Evolutionary conservation across 1,140 invertebrate genomes (phyloP), one percentile per base, ranked within the genome.

Genomic region (Aphaenogaster floridana): DNA sequence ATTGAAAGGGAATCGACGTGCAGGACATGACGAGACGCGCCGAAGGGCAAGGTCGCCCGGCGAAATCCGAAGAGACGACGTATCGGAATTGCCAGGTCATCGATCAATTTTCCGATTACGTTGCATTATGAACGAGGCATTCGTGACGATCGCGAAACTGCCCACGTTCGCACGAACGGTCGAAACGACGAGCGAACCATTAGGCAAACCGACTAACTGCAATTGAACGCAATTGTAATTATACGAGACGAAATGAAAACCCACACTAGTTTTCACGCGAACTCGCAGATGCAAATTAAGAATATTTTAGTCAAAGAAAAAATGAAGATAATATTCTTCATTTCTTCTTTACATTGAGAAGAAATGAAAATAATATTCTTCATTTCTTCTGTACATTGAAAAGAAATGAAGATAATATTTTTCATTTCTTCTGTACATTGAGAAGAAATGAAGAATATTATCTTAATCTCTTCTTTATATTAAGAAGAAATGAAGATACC

Each of bases 21-120:
- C 2, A 17, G 8, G 15, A 36, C 50, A 21, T 45, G 34, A 42
- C 7, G 34, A 3, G 48, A 84, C n/a, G 28, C 5, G 11, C 2
- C 69, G 13, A 76, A 76, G 69, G 80, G 13, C 80, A 84, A 84
- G 80, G 80, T 84, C 80, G 28, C 13, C 42, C 42, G 13, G n/a
- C n/a, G 39, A 72, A 83, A 83, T 83, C 39, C n/a, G 8, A 13
- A 2, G 7, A 48, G 54, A 48, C 54, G 17, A 4, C n/a, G 66
- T 76, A 39, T 84, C 54, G 69, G 28, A 63, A 84, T 84, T 61
- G 69, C 28, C 21, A 48, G 54, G 80, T 76, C 68, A 63, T 76
- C 69, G 69, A 84, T 84, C 69, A 84, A 84, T 45, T 84, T 74
- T 76, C 54, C 42, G 71, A 84, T 84, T 84, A 84, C 34, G 34